Percentiles rank a stretch among this genome's conserved stretches.
Evolutionary conservation across 2,888 invertebrate species (phyloP).

Genomic region (Drosophila suboccidentalis): DNA sequence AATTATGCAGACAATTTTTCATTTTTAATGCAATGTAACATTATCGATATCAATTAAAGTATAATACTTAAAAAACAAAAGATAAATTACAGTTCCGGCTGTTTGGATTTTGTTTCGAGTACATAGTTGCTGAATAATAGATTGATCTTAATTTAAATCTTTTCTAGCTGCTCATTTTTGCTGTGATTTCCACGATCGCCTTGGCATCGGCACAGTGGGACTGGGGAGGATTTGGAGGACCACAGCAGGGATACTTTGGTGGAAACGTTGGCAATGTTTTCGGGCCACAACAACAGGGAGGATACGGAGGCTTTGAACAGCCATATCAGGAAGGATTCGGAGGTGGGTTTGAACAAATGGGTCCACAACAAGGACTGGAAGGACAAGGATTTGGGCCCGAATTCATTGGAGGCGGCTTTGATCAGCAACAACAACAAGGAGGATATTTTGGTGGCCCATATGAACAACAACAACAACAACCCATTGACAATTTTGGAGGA

Average conservation of each 20-base stretch:
- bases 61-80: too few species aligned
- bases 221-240: background rate
- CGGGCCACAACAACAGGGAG: background rate
- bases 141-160: background rate
- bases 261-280: background rate
- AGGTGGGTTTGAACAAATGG: background rate
- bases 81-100: too few species aligned
- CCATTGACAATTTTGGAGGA: background rate
- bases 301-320: background rate
- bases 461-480: background rate
- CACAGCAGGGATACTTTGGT: conserved; percentile 1
- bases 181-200: background rate
- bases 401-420: background rate
- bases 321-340: background rate
- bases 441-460: background rate
- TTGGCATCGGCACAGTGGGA: background rate
- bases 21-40: too few species aligned
- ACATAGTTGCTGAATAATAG: background rate
- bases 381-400: background rate
- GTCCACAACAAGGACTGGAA: background rate
- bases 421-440: background rate
- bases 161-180: background rate
- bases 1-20: too few species aligned
- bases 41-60: too few species aligned
- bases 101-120: background rate